Percentiles rank a stretch among this genome's conserved stretches.
Evolutionary conservation across 2,797 vertebrate species (phyloP).

Genomic region (Mus minutoides): DNA sequence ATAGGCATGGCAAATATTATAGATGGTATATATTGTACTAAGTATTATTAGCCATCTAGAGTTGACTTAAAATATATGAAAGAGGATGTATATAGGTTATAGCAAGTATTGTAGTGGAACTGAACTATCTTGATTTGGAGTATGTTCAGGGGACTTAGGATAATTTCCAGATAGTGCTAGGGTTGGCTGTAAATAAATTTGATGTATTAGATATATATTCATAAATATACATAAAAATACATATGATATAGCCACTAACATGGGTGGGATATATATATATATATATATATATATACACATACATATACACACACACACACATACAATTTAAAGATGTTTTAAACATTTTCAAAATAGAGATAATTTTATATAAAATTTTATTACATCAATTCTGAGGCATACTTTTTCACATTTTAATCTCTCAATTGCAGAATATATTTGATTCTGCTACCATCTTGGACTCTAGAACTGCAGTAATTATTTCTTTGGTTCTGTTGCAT

Average conservation of each 20-base stretch:
- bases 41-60: background rate
- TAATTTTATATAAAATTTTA: background rate
- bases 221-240: background rate
- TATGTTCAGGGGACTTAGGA: background rate
- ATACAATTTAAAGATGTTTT: background rate
- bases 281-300: background rate
- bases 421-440: background rate
- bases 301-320: no score
- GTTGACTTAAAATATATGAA: background rate
- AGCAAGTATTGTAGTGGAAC: background rate
- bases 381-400: background rate
- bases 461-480: conserved; percentile 8
- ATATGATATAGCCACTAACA: background rate
- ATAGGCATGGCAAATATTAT: background rate
- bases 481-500: background rate
- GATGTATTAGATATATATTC: background rate
- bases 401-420: conserved; percentile 35
- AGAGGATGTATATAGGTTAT: background rate
- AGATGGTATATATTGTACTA: background rate
- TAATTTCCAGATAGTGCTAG: background rate
- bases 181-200: background rate
- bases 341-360: conserved; percentile 20
- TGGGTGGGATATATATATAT: background rate
- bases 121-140: background rate
- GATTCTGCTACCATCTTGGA: background rate